Base-by-base conservation (phyloP, 1,140 invertebrate species). In the Hyposmocoma kahamanoa region DNA sequence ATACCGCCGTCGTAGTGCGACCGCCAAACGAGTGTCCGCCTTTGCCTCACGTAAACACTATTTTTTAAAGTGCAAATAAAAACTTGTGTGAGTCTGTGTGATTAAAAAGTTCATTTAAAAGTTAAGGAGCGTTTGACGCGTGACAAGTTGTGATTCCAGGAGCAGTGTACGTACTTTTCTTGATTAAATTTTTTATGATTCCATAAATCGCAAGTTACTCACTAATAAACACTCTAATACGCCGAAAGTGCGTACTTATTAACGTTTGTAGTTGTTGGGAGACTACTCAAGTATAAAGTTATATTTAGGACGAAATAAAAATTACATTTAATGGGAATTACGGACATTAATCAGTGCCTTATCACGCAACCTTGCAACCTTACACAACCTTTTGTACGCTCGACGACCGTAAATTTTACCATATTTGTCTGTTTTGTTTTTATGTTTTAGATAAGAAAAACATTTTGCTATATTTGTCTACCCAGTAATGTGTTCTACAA, bases 241-340 rank as follows among this genome's bases (percentile, higher is more conserved):
- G n/a, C n/a, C n/a, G n/a, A n/a, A n/a, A n/a, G n/a, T n/a, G n/a
- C n/a, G n/a, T n/a, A n/a, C n/a, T n/a, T n/a, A n/a, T n/a, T n/a
- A n/a, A n/a, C n/a, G n/a, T n/a, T n/a, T n/a, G n/a, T n/a, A n/a
- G n/a, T n/a, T n/a, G n/a, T n/a, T n/a, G n/a, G n/a, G n/a, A n/a
- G n/a, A n/a, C n/a, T n/a, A n/a, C n/a, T n/a, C n/a, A n/a, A n/a
- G n/a, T n/a, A n/a, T n/a, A n/a, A n/a, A n/a, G n/a, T n/a, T 17
- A 17, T 36, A 36, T 36, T 36, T 36, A 36, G 32, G 18, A 10
- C 13, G 32, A 47, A 45, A 53, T 61, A 53, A 53, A 50, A 51
- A 60, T 61, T 47, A 43, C 39, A 51, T 62, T 57, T 51, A 62
- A 62, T 62, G 58, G 49, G 53, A 49, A 57, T 41, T 57, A 51